Percentiles rank a stretch among this genome's conserved stretches.
phyloP scores from a whole-genome alignment of 2,797 vertebrate genomes.

The Macrochelys suwanniensis region DNA sequence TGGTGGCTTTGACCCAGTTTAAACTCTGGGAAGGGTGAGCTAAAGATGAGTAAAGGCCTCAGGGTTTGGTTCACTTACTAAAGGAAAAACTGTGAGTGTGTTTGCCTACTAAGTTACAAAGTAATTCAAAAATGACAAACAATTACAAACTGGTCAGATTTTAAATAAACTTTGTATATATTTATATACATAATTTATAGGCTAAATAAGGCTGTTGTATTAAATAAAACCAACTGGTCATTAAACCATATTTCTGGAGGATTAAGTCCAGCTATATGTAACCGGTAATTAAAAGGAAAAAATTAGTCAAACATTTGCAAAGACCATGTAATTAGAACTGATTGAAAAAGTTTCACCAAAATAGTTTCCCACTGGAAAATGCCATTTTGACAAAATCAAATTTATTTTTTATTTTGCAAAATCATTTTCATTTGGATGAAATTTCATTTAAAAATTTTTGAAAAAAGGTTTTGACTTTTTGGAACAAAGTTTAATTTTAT shows the following conservation, averaged over 20 bases:
- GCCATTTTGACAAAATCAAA: background rate
- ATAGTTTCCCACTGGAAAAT: background rate
- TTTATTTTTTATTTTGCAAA: too few species aligned
- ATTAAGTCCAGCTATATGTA: constrained; percentile 32
- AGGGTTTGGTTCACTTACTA: background rate
- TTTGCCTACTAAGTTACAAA: constrained; percentile 39
- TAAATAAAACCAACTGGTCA: constrained; percentile 43
- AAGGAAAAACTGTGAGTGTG: constrained; percentile 9
- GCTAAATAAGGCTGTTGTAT: constrained; percentile 51
- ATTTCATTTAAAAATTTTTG: background rate
- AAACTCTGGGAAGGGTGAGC: constrained; percentile 22
- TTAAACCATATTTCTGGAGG: constrained; percentile 51
- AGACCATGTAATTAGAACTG: background rate
- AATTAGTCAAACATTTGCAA: constrained; percentile 15
- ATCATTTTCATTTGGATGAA: background rate
- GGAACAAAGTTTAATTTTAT: background rate
- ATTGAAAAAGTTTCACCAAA: background rate
- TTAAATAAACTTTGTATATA: constrained; percentile 51
- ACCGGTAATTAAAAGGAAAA: constrained; percentile 48
- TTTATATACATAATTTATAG: background rate
- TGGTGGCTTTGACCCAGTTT: background rate
- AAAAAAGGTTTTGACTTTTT: background rate
- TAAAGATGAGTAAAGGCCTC: constrained; percentile 30
- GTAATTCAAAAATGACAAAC: constrained; percentile 51
- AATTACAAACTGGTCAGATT: constrained; percentile 57